Percentiles rank a stretch among this genome's conserved stretches.
Evolutionary conservation across 2,113 vertebrate genomes (phyloP).

Genomic region (Rattus rattus): DNA sequence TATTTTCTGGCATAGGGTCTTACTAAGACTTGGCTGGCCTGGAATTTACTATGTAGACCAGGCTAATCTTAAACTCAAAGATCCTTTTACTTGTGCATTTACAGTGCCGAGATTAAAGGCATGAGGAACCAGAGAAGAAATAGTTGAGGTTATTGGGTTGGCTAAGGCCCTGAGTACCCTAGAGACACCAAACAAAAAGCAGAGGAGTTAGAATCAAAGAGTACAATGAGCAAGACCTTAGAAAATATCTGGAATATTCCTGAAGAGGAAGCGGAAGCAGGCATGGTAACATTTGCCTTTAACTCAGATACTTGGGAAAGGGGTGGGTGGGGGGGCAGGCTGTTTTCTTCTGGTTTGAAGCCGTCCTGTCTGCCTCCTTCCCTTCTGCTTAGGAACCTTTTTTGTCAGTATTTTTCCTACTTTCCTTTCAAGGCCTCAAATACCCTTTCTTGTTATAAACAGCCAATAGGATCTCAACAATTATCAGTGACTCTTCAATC

Average conservation of each 20-base stretch:
- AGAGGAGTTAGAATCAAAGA: background rate
- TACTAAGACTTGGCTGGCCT: background rate
- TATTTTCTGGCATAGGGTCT: background rate
- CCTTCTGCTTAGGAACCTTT: background rate
- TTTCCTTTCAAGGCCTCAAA: background rate
- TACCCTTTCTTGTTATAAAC: background rate
- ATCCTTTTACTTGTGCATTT: background rate
- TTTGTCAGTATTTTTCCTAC: background rate
- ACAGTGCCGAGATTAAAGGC: background rate
- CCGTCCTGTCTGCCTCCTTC: background rate
- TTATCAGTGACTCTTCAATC: background rate
- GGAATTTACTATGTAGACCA: background rate
- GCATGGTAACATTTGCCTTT: background rate
- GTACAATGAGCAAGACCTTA: background rate
- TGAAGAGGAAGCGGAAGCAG: background rate
- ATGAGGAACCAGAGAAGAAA: background rate
- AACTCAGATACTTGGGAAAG: background rate
- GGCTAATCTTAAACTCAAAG: background rate
- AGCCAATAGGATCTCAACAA: background rate
- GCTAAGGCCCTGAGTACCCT: background rate
- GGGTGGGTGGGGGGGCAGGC: background rate
- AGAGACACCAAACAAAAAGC: background rate
- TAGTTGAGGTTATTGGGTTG: background rate
- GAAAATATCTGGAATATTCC: background rate
- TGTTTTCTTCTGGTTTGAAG: background rate